phyloP scores from a whole-genome alignment of 2,888 invertebrate species.

The Atherix ibis region DNA sequence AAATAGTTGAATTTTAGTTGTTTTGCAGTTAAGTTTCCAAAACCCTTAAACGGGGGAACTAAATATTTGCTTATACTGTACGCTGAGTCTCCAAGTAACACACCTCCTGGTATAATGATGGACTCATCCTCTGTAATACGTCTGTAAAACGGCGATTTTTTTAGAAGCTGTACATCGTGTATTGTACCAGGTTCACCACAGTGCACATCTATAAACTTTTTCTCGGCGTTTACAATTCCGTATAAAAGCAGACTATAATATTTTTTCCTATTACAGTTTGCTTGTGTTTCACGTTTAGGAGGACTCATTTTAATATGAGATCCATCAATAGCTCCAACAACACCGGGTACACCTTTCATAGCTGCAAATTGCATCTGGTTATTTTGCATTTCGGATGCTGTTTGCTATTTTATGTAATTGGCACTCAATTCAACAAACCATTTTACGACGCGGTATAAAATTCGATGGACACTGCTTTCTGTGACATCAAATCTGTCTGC shows the following conservation, averaged over 20 bases:
- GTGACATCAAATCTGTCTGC: conserved; percentile 9
- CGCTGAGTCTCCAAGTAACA: conserved; percentile 16
- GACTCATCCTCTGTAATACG: neutral
- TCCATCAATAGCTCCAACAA: conserved; percentile 15
- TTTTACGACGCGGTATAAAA: conserved; percentile 6
- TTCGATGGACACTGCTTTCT: conserved; percentile 9
- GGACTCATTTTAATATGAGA: conserved; percentile 14
- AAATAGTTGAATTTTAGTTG: conserved; percentile 18
- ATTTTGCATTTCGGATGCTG: neutral
- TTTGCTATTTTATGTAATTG: conserved; percentile 12
- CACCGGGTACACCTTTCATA: conserved; percentile 9
- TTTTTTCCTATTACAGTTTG: conserved; percentile 13
- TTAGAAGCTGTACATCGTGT: conserved; percentile 15
- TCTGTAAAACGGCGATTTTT: conserved; percentile 12
- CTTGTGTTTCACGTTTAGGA: conserved; percentile 11
- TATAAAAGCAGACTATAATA: conserved; percentile 15
- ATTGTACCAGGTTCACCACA: conserved; percentile 17
- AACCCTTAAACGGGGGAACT: conserved; percentile 17
- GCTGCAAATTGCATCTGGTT: conserved; percentile 2
- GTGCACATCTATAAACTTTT: conserved; percentile 15
- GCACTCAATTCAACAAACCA: conserved; percentile 9
- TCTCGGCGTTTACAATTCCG: conserved; percentile 16
- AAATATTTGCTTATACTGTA: conserved; percentile 15
- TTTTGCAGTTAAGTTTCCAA: conserved; percentile 15
- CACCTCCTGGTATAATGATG: conserved; percentile 6